Conservation (phyloP, 2,113 vertebrate species). For the Mirza zaza region DNA sequence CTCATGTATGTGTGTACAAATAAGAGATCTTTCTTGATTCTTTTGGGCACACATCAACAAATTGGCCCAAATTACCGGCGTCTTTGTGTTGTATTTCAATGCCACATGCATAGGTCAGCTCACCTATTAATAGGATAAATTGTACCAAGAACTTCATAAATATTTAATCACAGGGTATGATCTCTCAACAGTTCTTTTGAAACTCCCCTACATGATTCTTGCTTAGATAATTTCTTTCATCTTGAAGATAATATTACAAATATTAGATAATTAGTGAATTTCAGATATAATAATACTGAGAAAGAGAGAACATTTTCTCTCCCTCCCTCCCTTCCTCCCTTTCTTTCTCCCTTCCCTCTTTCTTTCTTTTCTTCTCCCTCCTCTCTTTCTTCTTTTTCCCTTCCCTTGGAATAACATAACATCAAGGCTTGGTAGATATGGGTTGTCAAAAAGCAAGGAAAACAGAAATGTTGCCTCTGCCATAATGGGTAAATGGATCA, state of each 20-base stretch:
- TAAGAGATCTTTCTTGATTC: not conserved
- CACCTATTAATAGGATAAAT: not conserved
- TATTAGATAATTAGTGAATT: not conserved
- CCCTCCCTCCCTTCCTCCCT: too few species aligned
- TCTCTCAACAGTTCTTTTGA: not conserved
- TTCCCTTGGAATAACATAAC: not conserved
- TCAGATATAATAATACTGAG: not conserved
- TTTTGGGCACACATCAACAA: not conserved
- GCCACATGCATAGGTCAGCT: not conserved
- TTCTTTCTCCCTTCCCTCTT: not conserved
- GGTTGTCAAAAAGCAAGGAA: not conserved
- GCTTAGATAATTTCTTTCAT: not conserved
- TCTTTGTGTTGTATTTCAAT: not conserved
- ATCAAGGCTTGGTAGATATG: not conserved
- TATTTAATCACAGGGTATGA: not conserved
- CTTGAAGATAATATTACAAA: not conserved
- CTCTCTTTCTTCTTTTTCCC: not conserved
- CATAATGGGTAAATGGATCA: not conserved
- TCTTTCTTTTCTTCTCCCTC: not conserved
- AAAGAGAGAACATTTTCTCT: not conserved
- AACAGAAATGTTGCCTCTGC: not conserved
- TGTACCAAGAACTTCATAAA: not conserved
- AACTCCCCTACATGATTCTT: not conserved
- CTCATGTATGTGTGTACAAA: not conserved
- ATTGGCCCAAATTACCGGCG: fast-evolving